These are phyloP conservation scores for Phrixothrix hirtus DNA, from an alignment of 2,888 invertebrate genomes.

Conservation along the genomic window DNA sequence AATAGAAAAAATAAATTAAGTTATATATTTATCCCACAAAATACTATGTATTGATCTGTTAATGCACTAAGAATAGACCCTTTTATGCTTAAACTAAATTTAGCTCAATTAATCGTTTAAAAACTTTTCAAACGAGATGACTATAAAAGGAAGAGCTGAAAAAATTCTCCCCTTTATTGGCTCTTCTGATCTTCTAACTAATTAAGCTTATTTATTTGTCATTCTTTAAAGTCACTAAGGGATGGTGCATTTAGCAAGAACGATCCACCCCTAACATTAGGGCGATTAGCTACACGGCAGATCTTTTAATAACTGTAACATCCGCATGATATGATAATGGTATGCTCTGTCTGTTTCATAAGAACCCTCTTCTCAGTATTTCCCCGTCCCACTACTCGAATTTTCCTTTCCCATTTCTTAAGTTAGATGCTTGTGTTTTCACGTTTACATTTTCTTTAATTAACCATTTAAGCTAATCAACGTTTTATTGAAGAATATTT, in stretches of 20 bases:
- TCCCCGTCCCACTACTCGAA: constrained; percentile 34
- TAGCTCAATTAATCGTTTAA: too few species aligned
- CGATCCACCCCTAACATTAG: constrained; percentile 53
- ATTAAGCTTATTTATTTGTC: constrained; percentile 29
- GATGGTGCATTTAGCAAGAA: constrained; percentile 37
- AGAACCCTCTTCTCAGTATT: constrained; percentile 35
- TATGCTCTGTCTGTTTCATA: constrained; percentile 47
- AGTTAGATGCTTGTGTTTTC: neutral
- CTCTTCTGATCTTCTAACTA: constrained; percentile 8
- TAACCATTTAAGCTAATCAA: too few species aligned
- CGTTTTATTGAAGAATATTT: too few species aligned
- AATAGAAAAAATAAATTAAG: too few species aligned
- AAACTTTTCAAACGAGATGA: neutral
- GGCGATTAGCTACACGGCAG: constrained; percentile 53
- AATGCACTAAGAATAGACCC: too few species aligned
- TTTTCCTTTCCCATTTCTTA: neutral
- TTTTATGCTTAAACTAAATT: too few species aligned
- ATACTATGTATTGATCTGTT: too few species aligned
- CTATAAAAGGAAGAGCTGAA: neutral
- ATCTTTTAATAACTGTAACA: constrained; percentile 55
- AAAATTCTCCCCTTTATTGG: neutral
- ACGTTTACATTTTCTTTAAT: neutral
- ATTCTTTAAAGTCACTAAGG: constrained; percentile 30
- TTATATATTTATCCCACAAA: too few species aligned
- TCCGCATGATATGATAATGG: constrained; percentile 54